These are phyloP conservation scores for Zaprionus tsacasi DNA, from an alignment of 1,140 invertebrate genomes.

Conservation along the genomic window DNA sequence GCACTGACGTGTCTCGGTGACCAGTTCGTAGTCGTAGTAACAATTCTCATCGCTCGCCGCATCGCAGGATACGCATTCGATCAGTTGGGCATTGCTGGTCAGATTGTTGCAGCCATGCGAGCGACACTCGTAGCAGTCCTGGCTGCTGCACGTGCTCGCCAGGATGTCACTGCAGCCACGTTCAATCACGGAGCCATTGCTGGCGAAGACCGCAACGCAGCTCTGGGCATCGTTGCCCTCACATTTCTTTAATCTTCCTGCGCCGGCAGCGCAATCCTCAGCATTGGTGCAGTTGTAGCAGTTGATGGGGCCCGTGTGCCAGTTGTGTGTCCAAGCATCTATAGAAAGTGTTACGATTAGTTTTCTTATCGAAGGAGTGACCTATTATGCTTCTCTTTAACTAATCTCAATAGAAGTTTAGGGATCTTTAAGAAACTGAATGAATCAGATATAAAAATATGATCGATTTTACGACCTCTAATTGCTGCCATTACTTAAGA, in stretches of 20 bases:
- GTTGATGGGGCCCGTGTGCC: slow-evolving; percentile 71
- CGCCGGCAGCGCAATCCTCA: slow-evolving; percentile 45
- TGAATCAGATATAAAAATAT: background rate
- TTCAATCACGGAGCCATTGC: slow-evolving; percentile 47
- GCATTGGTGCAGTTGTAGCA: slow-evolving; percentile 57
- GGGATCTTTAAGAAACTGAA: background rate
- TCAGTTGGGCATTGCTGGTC: slow-evolving; percentile 31
- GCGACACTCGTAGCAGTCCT: slow-evolving; percentile 65
- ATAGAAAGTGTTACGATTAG: background rate
- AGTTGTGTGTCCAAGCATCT: slow-evolving; percentile 63
- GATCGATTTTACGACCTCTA: background rate
- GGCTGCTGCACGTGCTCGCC: slow-evolving; percentile 18
- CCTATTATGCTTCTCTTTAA: background rate
- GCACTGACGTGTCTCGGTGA: slow-evolving; percentile 52
- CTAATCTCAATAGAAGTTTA: background rate
- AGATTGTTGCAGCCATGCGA: slow-evolving; percentile 72
- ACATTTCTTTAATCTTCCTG: slow-evolving; percentile 58
- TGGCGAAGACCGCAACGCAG: slow-evolving; percentile 61
- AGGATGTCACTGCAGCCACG: slow-evolving; percentile 74
- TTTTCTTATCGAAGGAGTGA: background rate
- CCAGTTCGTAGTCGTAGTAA: slow-evolving; percentile 49
- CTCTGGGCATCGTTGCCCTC: slow-evolving; percentile 58
- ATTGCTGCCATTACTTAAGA: background rate
- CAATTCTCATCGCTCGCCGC: slow-evolving; percentile 61
- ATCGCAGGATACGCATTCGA: slow-evolving; percentile 69